Evolutionary conservation across 2,113 vertebrate genomes (phyloP).

Genomic region (Odontophorus gujanensis): DNA sequence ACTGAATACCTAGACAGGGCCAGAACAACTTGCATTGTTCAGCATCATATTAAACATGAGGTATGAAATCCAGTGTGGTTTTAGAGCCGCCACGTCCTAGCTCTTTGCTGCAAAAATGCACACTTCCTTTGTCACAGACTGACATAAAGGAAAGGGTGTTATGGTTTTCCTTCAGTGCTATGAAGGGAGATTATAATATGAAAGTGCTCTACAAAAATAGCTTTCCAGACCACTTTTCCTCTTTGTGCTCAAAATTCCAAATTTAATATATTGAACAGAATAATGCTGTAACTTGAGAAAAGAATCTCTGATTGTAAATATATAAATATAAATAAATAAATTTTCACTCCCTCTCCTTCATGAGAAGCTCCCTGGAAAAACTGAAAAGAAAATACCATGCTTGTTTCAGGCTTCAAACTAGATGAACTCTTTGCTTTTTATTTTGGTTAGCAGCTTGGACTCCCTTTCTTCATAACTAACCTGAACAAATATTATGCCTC

Average conservation of each 20-base stretch:
- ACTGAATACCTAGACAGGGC: not conserved
- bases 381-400: not conserved
- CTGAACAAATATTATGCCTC: slow-evolving; percentile 64
- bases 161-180: not conserved
- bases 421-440: slow-evolving; percentile 7
- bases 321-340: not conserved
- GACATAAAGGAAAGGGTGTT: not conserved
- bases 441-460: slow-evolving; percentile 65
- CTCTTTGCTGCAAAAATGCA: not conserved
- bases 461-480: slow-evolving; percentile 27
- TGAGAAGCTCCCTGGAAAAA: not conserved
- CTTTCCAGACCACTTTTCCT: not conserved
- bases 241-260: not conserved
- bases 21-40: not conserved
- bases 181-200: not conserved
- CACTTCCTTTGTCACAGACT: not conserved
- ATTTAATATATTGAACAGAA: not conserved
- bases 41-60: not conserved
- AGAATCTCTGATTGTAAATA: not conserved
- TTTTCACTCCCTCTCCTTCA: not conserved
- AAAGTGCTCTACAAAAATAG: not conserved
- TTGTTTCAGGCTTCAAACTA: not conserved
- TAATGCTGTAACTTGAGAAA: not conserved
- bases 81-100: not conserved
- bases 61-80: not conserved